Evolutionary conservation across 2,797 vertebrate genomes (phyloP), one percentile per base, ranked within the genome.

Genomic region (Selene dorsalis): DNA sequence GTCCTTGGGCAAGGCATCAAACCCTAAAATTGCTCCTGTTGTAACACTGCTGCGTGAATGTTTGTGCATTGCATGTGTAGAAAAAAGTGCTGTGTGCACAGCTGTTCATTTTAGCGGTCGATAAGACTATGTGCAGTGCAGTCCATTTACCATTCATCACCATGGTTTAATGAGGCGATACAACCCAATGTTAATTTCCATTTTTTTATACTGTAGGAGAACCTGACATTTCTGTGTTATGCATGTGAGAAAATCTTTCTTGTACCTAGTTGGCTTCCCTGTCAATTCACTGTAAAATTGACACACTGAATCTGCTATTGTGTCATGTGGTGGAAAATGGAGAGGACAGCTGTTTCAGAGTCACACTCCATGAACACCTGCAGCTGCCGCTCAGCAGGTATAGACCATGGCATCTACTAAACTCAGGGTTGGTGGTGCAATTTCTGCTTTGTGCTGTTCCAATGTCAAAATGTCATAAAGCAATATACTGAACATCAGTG

Each of bases 161-260:
- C 66, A 48, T 35, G 74, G 35, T 68, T 86, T 84, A 68, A 79
- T 80, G 60, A 75, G 83, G 41, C 55, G 68, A 65, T 84, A 73
- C 70, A 70, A 78, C 26, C n/a, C n/a, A 73, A 20, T 35, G 20
- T 47, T 56, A 13, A 59, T 76, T 4, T 56, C 39, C n/a, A 28
- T 28, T 47, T 61, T 57, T 38, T 68, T 65, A 35, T 6, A 55
- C 69, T 57, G 43, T 26, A 63, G 55, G 30, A 55, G 32, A 47
- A 71, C 41, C 35, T 77, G 67, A 69, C 79, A 79, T 69, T 69
- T 75, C 53, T 61, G 26, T 38, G 69, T 79, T 57, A 45, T 4
- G 47, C 66, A 35, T 58, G 32, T 66, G 4, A 41, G 75, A 79
- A 58, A 77, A 75, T 57, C 58, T 76, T 48, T 59, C 52, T 7